Conservation (phyloP, 2,113 vertebrate genomes). For the Manacus vitellinus region DNA sequence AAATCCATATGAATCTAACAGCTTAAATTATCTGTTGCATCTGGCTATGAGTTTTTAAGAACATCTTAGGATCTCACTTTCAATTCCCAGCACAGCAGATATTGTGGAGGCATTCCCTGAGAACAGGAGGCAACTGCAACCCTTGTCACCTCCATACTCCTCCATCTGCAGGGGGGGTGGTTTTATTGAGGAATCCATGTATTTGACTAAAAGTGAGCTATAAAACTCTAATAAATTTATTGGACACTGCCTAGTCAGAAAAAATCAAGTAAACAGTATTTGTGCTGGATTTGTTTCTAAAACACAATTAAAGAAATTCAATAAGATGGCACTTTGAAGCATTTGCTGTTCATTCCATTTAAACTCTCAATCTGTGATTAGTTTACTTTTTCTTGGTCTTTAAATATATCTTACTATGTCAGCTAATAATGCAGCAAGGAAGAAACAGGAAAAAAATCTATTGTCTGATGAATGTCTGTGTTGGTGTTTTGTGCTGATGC, state of each 20-base stretch:
- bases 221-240: background rate
- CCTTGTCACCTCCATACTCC: background rate
- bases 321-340: background rate
- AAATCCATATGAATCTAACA: background rate
- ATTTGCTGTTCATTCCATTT: background rate
- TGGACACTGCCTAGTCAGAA: background rate
- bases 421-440: background rate
- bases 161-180: background rate
- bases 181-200: background rate
- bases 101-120: background rate
- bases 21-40: background rate
- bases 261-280: background rate
- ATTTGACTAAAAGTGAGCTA: background rate
- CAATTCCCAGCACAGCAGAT: background rate
- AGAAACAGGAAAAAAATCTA: background rate
- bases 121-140: background rate
- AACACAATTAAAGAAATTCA: background rate
- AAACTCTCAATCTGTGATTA: background rate
- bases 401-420: background rate
- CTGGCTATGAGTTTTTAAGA: background rate
- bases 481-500: slow-evolving; percentile 1
- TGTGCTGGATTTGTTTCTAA: slow-evolving; percentile 3
- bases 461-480: background rate
- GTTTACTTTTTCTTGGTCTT: background rate
- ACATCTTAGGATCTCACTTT: background rate